Evolutionary conservation across 2,113 vertebrate species (phyloP).

Genomic region (Tautogolabrus adspersus): DNA sequence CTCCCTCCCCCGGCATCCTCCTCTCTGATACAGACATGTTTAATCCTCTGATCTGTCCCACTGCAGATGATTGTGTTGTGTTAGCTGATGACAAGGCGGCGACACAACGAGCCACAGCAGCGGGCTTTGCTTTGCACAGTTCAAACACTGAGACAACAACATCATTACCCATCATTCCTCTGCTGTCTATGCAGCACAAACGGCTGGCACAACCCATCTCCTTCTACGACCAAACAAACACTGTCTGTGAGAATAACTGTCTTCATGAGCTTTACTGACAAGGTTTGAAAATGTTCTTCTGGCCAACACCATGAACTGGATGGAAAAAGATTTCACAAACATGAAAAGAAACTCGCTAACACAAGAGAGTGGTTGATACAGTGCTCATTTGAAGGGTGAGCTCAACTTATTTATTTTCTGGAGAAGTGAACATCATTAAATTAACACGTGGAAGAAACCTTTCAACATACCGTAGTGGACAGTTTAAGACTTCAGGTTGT

Average conservation of each 20-base stretch:
- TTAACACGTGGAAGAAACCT: no score
- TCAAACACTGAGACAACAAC: conserved; percentile 47
- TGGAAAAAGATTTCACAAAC: conserved; percentile 1
- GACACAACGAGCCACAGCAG: conserved; percentile 9
- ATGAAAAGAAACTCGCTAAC: background rate
- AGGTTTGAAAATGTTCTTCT: conserved; percentile 3
- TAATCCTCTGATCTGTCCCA: conserved; percentile 19
- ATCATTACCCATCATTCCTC: conserved; percentile 47
- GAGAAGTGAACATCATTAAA: no score
- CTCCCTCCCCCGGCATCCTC: background rate
- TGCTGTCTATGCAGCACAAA: conserved; percentile 31
- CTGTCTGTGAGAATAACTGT: background rate
- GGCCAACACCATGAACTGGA: conserved; percentile 16
- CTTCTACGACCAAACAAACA: conserved; percentile 36
- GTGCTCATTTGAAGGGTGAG: background rate
- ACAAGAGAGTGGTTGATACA: background rate
- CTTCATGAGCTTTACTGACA: conserved; percentile 4
- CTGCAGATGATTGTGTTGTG: conserved; percentile 32
- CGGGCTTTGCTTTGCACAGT: conserved; percentile 4
- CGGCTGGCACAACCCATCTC: conserved; percentile 12
- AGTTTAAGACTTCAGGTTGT: no score
- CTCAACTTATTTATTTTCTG: background rate
- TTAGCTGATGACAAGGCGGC: conserved; percentile 40
- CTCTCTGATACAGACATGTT: background rate
- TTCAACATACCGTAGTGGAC: no score